phyloP scores from a whole-genome alignment of 2,888 invertebrate species.

The Athripsodes cinereus region DNA sequence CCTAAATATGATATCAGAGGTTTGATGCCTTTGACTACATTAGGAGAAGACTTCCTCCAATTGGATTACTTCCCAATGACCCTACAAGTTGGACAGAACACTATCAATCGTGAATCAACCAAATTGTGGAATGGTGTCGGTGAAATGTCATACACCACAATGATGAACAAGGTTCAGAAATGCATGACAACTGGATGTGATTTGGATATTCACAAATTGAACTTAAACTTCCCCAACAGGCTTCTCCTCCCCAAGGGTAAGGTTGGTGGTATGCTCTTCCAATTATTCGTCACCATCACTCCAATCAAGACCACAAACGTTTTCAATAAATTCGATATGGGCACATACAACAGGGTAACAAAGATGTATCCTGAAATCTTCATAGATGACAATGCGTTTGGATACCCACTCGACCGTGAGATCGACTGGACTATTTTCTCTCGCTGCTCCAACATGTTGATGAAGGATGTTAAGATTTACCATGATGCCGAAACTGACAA shows the following conservation, averaged over 20 bases:
- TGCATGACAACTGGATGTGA: conserved; percentile 45
- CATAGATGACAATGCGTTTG: conserved; percentile 45
- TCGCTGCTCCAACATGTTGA: conserved; percentile 45
- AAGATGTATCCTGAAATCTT: neutral
- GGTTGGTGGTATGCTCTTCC: conserved; percentile 55
- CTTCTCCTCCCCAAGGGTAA: conserved; percentile 60
- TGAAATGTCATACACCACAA: conserved; percentile 43
- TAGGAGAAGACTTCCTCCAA: conserved; percentile 52
- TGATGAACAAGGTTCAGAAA: conserved; percentile 44
- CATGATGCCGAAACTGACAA: conserved; percentile 38
- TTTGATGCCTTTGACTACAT: conserved; percentile 32
- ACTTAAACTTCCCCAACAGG: conserved; percentile 56
- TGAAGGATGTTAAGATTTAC: conserved; percentile 47
- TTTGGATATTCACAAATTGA: conserved; percentile 43
- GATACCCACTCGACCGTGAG: conserved; percentile 53
- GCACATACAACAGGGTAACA: conserved; percentile 30
- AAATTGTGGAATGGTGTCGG: conserved; percentile 52
- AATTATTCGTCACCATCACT: conserved; percentile 55
- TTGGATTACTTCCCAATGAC: conserved; percentile 51
- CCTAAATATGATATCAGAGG: conserved; percentile 60
- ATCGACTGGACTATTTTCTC: conserved; percentile 37
- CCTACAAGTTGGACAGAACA: conserved; percentile 43
- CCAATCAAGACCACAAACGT: conserved; percentile 41
- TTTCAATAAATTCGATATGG: conserved; percentile 37
- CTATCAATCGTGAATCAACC: conserved; percentile 51